phyloP scores from a whole-genome alignment of 2,888 invertebrate genomes.

The Brachynemurus nebulosus region DNA sequence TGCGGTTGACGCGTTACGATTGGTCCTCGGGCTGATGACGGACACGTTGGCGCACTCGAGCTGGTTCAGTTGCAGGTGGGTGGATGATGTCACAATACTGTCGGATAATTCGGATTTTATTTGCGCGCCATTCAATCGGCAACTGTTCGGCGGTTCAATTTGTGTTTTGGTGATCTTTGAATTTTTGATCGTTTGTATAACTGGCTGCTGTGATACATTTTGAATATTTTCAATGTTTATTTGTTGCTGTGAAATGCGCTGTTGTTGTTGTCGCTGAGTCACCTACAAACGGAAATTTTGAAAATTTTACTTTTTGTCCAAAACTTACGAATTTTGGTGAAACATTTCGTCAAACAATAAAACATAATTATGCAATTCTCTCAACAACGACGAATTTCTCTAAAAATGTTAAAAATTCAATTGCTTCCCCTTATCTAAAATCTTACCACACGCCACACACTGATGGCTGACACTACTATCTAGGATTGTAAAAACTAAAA shows the following conservation, averaged over 20 bases:
- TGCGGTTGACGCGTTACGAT: slow-evolving; percentile 27
- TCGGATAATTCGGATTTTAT: slow-evolving; percentile 26
- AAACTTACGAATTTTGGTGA: too few species aligned
- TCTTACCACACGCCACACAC: too few species aligned
- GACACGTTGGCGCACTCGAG: neutral
- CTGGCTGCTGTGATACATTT: slow-evolving; percentile 25
- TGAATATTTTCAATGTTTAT: too few species aligned
- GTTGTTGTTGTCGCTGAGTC: slow-evolving; percentile 48
- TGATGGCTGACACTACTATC: too few species aligned
- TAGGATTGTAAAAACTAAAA: too few species aligned
- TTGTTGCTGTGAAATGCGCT: slow-evolving; percentile 34
- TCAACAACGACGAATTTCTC: too few species aligned
- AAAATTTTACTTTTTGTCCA: too few species aligned
- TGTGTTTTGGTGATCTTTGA: slow-evolving; percentile 26
- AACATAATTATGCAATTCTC: too few species aligned
- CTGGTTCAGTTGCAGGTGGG: slow-evolving; percentile 15
- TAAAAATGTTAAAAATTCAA: too few species aligned
- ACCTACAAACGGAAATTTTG: slow-evolving; percentile 33
- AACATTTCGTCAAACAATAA: too few species aligned
- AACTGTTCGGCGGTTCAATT: slow-evolving; percentile 21
- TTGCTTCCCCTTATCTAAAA: too few species aligned
- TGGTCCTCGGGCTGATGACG: neutral
- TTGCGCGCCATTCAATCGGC: slow-evolving; percentile 30
- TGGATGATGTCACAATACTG: slow-evolving; percentile 29
- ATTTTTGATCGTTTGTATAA: slow-evolving; percentile 23